Base-by-base conservation (phyloP, 2,113 vertebrate species). In the Monarcha castaneiventris region DNA sequence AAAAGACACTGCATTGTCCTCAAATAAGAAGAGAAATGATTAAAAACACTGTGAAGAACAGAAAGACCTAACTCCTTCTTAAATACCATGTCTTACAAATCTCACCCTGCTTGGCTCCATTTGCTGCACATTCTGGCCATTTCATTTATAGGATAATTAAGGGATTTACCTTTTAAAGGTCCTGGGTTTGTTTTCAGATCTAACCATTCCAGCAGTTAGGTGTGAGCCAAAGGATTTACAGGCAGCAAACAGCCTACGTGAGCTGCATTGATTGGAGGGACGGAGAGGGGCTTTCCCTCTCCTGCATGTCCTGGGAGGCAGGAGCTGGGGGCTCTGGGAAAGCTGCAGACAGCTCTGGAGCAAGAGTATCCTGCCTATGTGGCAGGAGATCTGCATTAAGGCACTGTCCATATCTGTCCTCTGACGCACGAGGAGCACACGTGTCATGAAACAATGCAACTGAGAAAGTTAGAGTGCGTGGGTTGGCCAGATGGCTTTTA, bases 81-180 rank as follows among this genome's bases (percentile, higher is more conserved):
- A 81, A 90, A 63, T 83, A 56, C 52, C 52, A 6, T 6, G 19
- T 48, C 55, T 80, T 80, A 37, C 5, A 59, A 77, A 39, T 72
- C 54, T 68, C 4, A 0, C 81, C 52, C 43, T 84, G 44, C 82
- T 84, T 79, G 63, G 49, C 62, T 26, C 7, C 52, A 37, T 62
- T 49, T 78, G 73, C 73, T 89, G 81, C 52, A n/a, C 5, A 0
- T 93, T 86, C 72, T 67, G 69, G 69, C 10, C 16, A 23, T 92
- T 92, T 90, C 67, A 81, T 97, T 96, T 94, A 55, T 48, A 88
- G 88, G 72, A 71, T 93, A 93, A 90, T 95, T 67, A 94, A 74
- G 63, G 92, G 90, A 96, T 97, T 96, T 96, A 90, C 76, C 83
- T 92, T 93, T 82, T 82, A 86, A 89, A 95, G 93, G 89, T 87